These are phyloP conservation scores for Cheilosia scutellata DNA, from an alignment of 2,888 invertebrate genomes.

Conservation along the genomic window DNA sequence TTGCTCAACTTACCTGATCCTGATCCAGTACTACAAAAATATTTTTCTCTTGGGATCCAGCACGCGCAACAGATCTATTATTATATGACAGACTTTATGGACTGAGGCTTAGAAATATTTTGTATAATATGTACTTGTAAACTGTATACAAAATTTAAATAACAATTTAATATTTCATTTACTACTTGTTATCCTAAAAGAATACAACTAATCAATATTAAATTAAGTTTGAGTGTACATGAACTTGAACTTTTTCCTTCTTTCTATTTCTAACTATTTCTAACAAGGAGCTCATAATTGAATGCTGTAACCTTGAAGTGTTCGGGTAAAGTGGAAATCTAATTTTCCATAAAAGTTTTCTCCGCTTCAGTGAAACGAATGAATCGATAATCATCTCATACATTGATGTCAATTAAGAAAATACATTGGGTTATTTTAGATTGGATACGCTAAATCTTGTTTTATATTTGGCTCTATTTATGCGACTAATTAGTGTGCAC, in stretches of 20 bases:
- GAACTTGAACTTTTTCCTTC: neutral
- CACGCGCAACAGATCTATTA: too few relatives aligned
- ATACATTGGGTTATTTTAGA: neutral
- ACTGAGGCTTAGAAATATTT: too few relatives aligned
- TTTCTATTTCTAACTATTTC: neutral
- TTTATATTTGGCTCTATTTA: neutral
- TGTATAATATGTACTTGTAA: too few relatives aligned
- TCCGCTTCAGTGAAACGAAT: slow-evolving; percentile 2
- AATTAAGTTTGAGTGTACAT: slow-evolving; percentile 7
- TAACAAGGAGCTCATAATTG: slow-evolving; percentile 3
- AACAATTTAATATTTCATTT: neutral
- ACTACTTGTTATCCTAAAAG: too few relatives aligned
- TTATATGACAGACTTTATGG: too few relatives aligned
- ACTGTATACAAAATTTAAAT: too few relatives aligned
- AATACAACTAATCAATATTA: slow-evolving; percentile 24
- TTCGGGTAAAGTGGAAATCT: neutral
- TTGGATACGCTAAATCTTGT: neutral
- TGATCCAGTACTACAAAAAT: too few relatives aligned
- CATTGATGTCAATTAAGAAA: slow-evolving; percentile 7
- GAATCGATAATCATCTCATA: slow-evolving; percentile 15
- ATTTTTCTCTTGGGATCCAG: too few relatives aligned
- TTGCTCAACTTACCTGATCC: too few relatives aligned
- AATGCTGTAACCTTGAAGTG: slow-evolving; percentile 7
- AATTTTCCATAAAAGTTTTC: slow-evolving; percentile 9
- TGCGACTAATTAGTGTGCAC: neutral